phyloP scores from a whole-genome alignment of 2,113 vertebrate genomes.

The Dasyurus viverrinus region DNA sequence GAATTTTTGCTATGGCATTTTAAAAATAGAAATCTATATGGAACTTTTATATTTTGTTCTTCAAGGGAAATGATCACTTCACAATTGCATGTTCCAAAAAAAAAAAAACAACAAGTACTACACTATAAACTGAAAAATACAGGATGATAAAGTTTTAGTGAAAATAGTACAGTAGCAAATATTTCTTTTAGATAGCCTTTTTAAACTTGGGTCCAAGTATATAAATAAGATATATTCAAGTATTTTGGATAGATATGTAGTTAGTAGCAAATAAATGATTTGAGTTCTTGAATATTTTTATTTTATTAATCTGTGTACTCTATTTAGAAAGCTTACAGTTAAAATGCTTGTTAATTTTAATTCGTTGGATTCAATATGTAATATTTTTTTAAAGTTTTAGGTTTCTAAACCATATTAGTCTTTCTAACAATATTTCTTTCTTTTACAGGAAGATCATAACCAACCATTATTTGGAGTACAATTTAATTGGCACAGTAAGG shows the following conservation, averaged over 20 bases:
- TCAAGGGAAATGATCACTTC: constrained; percentile 18
- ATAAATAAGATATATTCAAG: constrained; percentile 32
- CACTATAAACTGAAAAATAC: neutral
- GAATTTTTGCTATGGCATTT: constrained; percentile 7
- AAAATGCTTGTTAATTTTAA: constrained; percentile 16
- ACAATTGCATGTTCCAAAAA: constrained; percentile 11
- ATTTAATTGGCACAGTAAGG: constrained; percentile 99
- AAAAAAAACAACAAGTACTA: constrained; percentile 29
- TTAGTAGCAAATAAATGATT: constrained; percentile 28
- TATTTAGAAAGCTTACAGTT: constrained; percentile 37
- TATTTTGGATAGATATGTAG: constrained; percentile 38
- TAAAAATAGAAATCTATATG: constrained; percentile 16
- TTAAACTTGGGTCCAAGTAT: constrained; percentile 8
- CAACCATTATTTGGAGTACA: constrained; percentile 98
- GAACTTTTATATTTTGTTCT: constrained; percentile 19
- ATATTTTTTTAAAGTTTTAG: constrained; percentile 35
- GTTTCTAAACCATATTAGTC: constrained; percentile 40
- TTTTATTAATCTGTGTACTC: neutral
- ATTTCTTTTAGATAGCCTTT: neutral
- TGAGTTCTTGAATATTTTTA: constrained; percentile 21
- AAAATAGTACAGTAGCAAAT: constrained; percentile 14
- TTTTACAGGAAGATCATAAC: constrained; percentile 94
- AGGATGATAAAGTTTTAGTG: constrained; percentile 3
- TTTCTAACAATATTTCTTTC: constrained; percentile 63
- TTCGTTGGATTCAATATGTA: neutral